Conservation (phyloP, 2,113 vertebrate genomes). For the Hypomesus transpacificus region DNA sequence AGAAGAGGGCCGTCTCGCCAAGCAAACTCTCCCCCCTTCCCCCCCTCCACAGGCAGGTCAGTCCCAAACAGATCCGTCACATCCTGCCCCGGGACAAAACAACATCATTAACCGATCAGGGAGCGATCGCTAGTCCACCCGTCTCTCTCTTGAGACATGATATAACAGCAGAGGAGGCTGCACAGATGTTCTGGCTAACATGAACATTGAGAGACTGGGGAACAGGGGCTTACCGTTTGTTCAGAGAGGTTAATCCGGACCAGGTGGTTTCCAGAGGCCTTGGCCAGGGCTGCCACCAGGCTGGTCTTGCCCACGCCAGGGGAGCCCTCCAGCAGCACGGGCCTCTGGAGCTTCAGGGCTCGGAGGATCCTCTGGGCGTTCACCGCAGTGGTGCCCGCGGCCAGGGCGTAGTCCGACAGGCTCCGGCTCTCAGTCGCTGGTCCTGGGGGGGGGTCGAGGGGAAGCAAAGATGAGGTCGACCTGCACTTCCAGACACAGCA, state of each 20-base stretch:
- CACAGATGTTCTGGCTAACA: background rate
- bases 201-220: background rate
- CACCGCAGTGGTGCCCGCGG: slow-evolving; percentile 88
- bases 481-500: background rate
- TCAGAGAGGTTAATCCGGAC: slow-evolving; percentile 96
- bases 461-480: background rate
- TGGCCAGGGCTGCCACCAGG: slow-evolving; percentile 88
- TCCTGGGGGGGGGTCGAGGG: slow-evolving; percentile 62
- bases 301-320: slow-evolving; percentile 98
- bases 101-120: background rate
- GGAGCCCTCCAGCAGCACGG: slow-evolving; percentile 91
- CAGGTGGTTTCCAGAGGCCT: slow-evolving; percentile 88
- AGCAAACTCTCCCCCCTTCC: slow-evolving; percentile 94
- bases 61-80: slow-evolving; percentile 96
- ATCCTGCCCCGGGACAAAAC: slow-evolving; percentile 72
- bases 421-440: slow-evolving; percentile 67
- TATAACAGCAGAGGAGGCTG: background rate
- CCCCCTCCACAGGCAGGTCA: slow-evolving; percentile 95
- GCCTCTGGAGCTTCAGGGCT: slow-evolving; percentile 88
- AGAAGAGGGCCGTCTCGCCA: slow-evolving; percentile 94
- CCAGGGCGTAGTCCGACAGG: slow-evolving; percentile 82
- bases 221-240: slow-evolving; percentile 79
- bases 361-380: slow-evolving; percentile 89
- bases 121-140: background rate
- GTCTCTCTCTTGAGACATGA: no score